Conservation (phyloP, 2,113 vertebrate genomes). For the Lota lota region DNA sequence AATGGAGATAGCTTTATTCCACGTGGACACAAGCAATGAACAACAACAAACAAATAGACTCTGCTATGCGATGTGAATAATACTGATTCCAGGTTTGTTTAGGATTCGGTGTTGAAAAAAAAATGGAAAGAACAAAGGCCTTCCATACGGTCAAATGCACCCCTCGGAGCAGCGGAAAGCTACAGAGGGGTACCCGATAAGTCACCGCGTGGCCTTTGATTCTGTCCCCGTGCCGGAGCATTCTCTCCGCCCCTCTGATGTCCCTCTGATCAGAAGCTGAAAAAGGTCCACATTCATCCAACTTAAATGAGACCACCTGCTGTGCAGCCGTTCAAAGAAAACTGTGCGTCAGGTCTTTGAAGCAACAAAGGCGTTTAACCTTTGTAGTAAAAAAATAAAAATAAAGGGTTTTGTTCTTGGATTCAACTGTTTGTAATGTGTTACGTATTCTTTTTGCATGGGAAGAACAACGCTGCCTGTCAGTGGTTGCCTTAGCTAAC, state of each 20-base stretch:
- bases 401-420: slow-evolving; percentile 33
- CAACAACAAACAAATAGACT: too few species aligned
- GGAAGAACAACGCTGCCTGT: slow-evolving; percentile 13
- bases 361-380: slow-evolving; percentile 60
- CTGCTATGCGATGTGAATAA: too few species aligned
- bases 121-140: slow-evolving; percentile 38
- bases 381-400: slow-evolving; percentile 51
- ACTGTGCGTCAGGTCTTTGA: slow-evolving; percentile 50
- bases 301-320: slow-evolving; percentile 23
- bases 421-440: slow-evolving; percentile 18
- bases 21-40: too few species aligned
- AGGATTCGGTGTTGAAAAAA: slow-evolving; percentile 19
- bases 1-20: too few species aligned
- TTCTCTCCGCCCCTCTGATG: slow-evolving; percentile 43
- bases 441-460: slow-evolving; percentile 14
- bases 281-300: slow-evolving; percentile 49
- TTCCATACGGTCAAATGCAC: slow-evolving; percentile 27
- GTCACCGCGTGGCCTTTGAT: slow-evolving; percentile 51
- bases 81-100: too few species aligned
- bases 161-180: slow-evolving; percentile 46
- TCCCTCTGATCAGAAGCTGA: slow-evolving; percentile 30
- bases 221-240: slow-evolving; percentile 35
- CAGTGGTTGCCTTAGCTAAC: slow-evolving; percentile 14
- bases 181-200: slow-evolving; percentile 45
- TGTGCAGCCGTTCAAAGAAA: slow-evolving; percentile 37